Evolutionary conservation across 2,797 vertebrate genomes (phyloP).

Genomic region (Poliocrania exsul): DNA sequence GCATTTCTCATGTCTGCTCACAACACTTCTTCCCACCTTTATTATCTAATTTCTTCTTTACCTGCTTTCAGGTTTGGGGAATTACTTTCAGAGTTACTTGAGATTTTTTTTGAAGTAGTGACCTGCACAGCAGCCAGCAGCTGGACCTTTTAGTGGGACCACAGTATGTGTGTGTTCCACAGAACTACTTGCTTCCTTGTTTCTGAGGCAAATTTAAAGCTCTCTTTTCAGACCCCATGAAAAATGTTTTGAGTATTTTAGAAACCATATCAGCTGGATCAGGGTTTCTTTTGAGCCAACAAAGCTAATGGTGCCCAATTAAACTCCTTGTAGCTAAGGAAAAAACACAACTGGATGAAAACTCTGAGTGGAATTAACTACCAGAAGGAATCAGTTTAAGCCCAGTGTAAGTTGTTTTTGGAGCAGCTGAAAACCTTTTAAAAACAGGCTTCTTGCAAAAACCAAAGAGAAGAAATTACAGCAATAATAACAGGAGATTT

Average conservation of each 20-base stretch:
- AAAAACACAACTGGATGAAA: constrained; percentile 9
- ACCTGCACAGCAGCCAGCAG: not conserved
- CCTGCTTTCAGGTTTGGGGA: not conserved
- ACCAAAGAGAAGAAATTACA: constrained; percentile 1
- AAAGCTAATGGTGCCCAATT: not conserved
- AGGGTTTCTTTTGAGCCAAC: not conserved
- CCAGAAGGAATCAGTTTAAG: constrained; percentile 7
- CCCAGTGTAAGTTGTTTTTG: not conserved
- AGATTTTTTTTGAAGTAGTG: not conserved
- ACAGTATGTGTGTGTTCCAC: not conserved
- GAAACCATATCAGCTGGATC: not conserved
- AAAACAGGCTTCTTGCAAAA: not conserved
- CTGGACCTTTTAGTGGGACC: not conserved
- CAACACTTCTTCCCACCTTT: not conserved
- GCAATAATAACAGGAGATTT: constrained; percentile 7
- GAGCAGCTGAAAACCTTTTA: constrained; percentile 1
- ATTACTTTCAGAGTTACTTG: not conserved
- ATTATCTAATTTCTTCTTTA: not conserved
- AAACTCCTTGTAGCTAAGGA: constrained; percentile 30
- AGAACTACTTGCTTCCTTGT: not conserved
- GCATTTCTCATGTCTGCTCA: not conserved
- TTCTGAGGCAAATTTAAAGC: not conserved
- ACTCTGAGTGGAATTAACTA: constrained; percentile 29
- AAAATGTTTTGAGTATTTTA: not conserved
- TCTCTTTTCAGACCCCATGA: not conserved